phyloP scores from a whole-genome alignment of 2,797 vertebrate species.

The Sus cebifrons region DNA sequence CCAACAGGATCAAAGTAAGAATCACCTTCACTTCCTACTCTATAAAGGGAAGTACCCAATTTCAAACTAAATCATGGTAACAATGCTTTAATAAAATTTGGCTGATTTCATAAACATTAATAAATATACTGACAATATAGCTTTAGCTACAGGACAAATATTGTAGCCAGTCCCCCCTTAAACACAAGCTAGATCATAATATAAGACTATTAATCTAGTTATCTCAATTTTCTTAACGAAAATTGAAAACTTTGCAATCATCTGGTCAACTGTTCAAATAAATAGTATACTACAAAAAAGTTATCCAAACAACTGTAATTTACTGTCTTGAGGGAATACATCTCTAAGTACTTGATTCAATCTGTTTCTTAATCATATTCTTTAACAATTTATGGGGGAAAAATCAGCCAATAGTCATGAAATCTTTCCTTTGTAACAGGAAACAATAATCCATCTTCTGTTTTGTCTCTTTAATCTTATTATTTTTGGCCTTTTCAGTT shows the following conservation, averaged over 20 bases:
- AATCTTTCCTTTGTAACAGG: conserved; percentile 25
- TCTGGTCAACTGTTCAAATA: background rate
- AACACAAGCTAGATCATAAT: background rate
- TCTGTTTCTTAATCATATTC: conserved; percentile 40
- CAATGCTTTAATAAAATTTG: background rate
- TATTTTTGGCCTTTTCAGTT: conserved; percentile 19
- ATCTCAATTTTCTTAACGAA: conserved; percentile 1
- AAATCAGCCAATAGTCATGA: conserved; percentile 26
- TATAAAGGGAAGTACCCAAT: background rate
- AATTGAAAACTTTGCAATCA: conserved; percentile 14
- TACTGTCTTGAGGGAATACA: background rate
- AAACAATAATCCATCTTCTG: background rate
- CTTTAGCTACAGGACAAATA: background rate
- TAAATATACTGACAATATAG: background rate
- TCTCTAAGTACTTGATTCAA: conserved; percentile 24
- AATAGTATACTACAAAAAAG: background rate
- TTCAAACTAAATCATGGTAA: conserved; percentile 33
- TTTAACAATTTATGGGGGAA: conserved; percentile 26
- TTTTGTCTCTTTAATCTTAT: conserved; percentile 36
- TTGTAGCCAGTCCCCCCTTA: background rate
- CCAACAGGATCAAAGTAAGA: background rate
- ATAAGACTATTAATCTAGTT: background rate
- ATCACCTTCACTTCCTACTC: conserved; percentile 1
- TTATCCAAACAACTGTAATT: background rate
- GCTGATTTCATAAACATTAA: conserved; percentile 39